Evolutionary conservation across 2,113 vertebrate genomes (phyloP), one percentile per base, ranked within the genome.

Genomic region (Scortum barcoo): DNA sequence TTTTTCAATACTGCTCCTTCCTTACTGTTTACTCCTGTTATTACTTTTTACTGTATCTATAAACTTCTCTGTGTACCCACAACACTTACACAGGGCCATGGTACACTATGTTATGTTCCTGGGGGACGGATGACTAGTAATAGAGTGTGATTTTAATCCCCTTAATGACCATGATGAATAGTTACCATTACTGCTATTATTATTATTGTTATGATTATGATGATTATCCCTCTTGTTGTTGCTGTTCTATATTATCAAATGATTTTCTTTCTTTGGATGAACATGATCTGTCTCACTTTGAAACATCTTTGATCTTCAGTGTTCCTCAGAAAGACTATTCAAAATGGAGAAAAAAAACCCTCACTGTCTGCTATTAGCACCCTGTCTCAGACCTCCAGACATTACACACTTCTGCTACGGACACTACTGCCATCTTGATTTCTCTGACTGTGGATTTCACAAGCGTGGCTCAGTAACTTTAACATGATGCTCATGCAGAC

Each of bases 121-220:
- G 54, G 71, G 81, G 81, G 78, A 80, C 85, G 79, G 80, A 84
- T 72, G 82, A 89, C 65, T 86, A 86, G 88, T 88, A 46, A 86
- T 83, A 88, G 70, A 86, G 88, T 86, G 89, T 89, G 81, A 76
- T 92, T 89, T 87, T 78, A 86, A 86, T 85, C 84, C 84, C 87
- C 78, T 90, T 79, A 83, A 91, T 84, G 87, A 91, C 88, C 89
- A 93, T 88, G 78, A 89, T 86, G 79, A 88, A 66, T 88, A 88
- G 87, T 89, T 93, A 90, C 87, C 80, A 91, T 92, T 90, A 91
- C 92, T 92, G 91, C 89, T 93, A 86, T 91, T 88, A 83, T 91
- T 88, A 83, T 94, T 92, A 84, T 90, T 93, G 85, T 92, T 89
- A 90, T 91, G 75, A 80, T 91, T 83, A 93, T 92, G 77, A 92